Percentiles rank a stretch among this genome's conserved stretches.
Evolutionary conservation across 2,888 invertebrate species (phyloP).

Genomic region (Trichopoda pennipes): DNA sequence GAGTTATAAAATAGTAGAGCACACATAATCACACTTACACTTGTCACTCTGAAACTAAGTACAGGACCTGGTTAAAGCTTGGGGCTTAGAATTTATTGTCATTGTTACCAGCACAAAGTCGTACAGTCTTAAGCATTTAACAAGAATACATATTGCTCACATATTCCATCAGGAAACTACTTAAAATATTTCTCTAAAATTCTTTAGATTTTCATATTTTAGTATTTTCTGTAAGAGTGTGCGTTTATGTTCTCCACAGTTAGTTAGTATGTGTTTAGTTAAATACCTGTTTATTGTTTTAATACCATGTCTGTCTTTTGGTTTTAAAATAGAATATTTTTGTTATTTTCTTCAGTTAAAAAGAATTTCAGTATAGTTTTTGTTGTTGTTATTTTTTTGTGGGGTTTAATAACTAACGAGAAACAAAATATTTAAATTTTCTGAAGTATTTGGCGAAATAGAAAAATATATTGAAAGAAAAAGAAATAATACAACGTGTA

Average conservation of each 20-base stretch:
- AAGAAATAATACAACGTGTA: not conserved
- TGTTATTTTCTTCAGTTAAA: conserved; percentile 48
- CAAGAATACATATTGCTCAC: conserved; percentile 1
- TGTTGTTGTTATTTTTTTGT: conserved; percentile 13
- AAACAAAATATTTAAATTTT: conserved; percentile 48
- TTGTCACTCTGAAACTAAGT: conserved; percentile 9
- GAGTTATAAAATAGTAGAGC: conserved; percentile 64
- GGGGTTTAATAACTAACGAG: conserved; percentile 46
- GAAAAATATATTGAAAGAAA: not conserved
- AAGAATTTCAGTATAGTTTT: conserved; percentile 53
- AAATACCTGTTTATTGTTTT: conserved; percentile 59
- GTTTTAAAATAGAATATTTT: conserved; percentile 45
- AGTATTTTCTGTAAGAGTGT: conserved; percentile 2
- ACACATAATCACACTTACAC: not conserved
- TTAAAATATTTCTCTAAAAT: conserved; percentile 65
- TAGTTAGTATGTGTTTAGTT: conserved; percentile 20
- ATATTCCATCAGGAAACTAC: conserved; percentile 61
- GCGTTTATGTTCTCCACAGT: not conserved
- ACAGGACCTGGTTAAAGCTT: conserved; percentile 42
- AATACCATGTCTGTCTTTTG: conserved; percentile 26
- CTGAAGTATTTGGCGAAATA: conserved; percentile 30
- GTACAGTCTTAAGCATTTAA: conserved; percentile 31
- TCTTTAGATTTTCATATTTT: conserved; percentile 36
- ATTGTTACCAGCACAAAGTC: conserved; percentile 51
- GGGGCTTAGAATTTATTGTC: conserved; percentile 60